A percentile compares a stretch with the other conserved stretches of the same genome.
phyloP scores from a whole-genome alignment of 2,888 invertebrate genomes.

The Exocentrus adspersus region DNA sequence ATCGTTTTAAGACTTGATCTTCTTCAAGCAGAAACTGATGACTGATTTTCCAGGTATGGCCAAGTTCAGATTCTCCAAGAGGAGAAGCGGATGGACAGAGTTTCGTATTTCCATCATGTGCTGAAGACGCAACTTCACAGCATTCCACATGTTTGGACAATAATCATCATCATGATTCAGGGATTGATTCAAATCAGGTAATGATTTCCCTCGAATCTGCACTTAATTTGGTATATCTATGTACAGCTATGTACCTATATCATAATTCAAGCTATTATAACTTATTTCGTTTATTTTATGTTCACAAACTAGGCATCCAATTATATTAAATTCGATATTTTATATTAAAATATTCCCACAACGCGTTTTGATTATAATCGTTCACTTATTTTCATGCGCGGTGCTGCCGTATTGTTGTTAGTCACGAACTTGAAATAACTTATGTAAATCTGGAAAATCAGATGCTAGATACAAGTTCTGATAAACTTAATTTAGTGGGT shows the following conservation, averaged over 20 bases:
- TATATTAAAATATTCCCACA: background rate
- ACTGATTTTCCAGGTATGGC: conserved; percentile 70
- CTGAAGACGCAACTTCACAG: conserved; percentile 59
- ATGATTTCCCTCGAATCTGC: too few relatives aligned
- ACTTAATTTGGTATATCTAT: too few relatives aligned
- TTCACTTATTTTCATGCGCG: background rate
- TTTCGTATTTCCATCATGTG: conserved; percentile 71
- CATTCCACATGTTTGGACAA: conserved; percentile 63
- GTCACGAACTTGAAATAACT: conserved; percentile 15
- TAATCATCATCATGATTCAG: conserved; percentile 72
- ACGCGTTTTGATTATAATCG: background rate
- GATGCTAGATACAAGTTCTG: conserved; percentile 6
- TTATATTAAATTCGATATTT: background rate
- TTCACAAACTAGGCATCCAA: background rate
- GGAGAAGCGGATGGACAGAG: conserved; percentile 75
- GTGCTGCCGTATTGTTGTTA: background rate
- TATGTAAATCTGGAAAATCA: conserved; percentile 5
- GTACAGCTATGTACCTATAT: too few relatives aligned
- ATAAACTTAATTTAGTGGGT: conserved; percentile 4
- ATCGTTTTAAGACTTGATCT: too few relatives aligned
- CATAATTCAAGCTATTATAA: too few relatives aligned
- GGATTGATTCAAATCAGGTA: conserved; percentile 80
- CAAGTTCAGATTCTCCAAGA: conserved; percentile 75
- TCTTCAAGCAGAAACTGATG: too few relatives aligned
- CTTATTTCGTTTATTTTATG: too few relatives aligned